These are phyloP conservation scores for Porites cylindrica DNA, from an alignment of 92 coral and sea anemone species.

Conservation along the genomic window DNA sequence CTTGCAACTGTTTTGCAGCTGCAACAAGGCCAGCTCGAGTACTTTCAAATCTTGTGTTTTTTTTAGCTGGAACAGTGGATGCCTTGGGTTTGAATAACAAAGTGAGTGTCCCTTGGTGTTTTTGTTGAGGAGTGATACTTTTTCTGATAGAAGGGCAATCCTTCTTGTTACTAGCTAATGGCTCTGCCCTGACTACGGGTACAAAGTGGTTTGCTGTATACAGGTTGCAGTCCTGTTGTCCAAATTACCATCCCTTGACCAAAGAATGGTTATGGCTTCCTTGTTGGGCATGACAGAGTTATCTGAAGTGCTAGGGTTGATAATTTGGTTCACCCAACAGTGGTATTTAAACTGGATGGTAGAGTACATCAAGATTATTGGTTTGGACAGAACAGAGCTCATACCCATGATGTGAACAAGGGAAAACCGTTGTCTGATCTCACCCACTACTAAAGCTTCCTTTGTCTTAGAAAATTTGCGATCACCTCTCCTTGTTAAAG, in stretches of 20 bases:
- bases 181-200: slow-evolving; percentile 19
- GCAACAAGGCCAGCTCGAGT: slow-evolving; percentile 44
- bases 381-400: slow-evolving; percentile 55
- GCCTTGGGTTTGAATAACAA: slow-evolving; percentile 1
- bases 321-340: slow-evolving; percentile 34
- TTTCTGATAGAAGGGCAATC: slow-evolving; percentile 1
- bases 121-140: background rate
- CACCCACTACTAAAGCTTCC: slow-evolving; percentile 60
- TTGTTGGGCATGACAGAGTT: background rate
- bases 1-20: slow-evolving; percentile 48
- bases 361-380: slow-evolving; percentile 57
- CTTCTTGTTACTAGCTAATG: background rate
- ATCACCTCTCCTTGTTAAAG: slow-evolving; percentile 33
- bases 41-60: background rate
- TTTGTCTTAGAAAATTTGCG: slow-evolving; percentile 9
- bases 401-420: slow-evolving; percentile 62
- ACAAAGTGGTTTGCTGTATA: slow-evolving; percentile 54
- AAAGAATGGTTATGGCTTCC: background rate
- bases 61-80: background rate
- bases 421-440: slow-evolving; percentile 46
- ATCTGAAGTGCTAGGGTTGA: slow-evolving; percentile 42
- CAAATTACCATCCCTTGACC: slow-evolving; percentile 36
- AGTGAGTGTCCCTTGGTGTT: slow-evolving; percentile 7
- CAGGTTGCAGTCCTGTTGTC: slow-evolving; percentile 13
- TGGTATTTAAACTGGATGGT: slow-evolving; percentile 31